Evolutionary conservation across 2,888 invertebrate genomes (phyloP).

Genomic region (Pachymerium ferrugineum): DNA sequence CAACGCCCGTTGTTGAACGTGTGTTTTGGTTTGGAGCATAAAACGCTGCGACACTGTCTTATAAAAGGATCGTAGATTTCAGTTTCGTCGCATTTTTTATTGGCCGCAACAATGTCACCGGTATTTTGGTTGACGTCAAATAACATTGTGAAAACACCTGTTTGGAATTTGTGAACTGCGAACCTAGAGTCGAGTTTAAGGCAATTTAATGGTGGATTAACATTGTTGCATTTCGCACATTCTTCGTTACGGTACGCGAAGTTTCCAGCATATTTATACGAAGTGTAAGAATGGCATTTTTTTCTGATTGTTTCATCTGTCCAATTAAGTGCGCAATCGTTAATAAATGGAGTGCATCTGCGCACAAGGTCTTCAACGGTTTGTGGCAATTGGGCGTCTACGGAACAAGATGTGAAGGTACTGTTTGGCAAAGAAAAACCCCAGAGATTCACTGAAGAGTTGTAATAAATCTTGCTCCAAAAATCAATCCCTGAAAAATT

Average conservation of each 20-base stretch:
- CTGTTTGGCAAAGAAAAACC: conserved; percentile 42
- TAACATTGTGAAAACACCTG: conserved; percentile 48
- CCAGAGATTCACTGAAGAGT: conserved; percentile 42
- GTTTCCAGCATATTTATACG: conserved; percentile 46
- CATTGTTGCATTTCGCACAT: conserved; percentile 51
- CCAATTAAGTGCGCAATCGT: conserved; percentile 47
- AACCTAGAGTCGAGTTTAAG: conserved; percentile 28
- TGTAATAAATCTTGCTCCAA: conserved; percentile 40
- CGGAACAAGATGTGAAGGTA: conserved; percentile 45
- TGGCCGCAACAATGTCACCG: conserved; percentile 38
- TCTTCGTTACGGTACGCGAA: conserved; percentile 49
- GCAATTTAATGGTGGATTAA: conserved; percentile 41
- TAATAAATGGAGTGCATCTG: conserved; percentile 46
- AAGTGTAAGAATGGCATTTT: conserved; percentile 49
- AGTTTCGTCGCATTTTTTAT: conserved; percentile 39
- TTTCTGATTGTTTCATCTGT: conserved; percentile 44
- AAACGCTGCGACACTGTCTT: conserved; percentile 38
- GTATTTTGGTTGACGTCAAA: conserved; percentile 46
- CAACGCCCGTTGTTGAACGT: not conserved
- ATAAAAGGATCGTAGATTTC: conserved; percentile 50
- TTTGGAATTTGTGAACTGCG: conserved; percentile 45
- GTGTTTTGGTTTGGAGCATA: not conserved
- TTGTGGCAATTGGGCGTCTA: conserved; percentile 48
- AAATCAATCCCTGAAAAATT: conserved; percentile 35
- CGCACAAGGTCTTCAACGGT: conserved; percentile 45